A percentile compares a stretch with the other conserved stretches of the same genome.
Evolutionary conservation across 2,888 invertebrate genomes (phyloP).

Genomic region (Thysanoteuthis rhombus): DNA sequence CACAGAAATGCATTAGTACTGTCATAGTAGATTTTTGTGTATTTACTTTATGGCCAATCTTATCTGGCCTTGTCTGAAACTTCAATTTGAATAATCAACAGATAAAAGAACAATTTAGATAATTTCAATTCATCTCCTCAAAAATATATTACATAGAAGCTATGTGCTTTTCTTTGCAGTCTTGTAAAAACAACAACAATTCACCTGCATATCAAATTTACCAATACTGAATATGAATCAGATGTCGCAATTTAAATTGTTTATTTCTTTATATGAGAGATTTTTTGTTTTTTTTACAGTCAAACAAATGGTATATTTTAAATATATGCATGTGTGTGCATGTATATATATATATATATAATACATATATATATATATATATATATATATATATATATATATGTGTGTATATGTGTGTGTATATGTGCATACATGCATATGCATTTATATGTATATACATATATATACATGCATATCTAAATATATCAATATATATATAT

Average conservation of each 20-base stretch:
- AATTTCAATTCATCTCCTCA: neutral
- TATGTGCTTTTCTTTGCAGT: neutral
- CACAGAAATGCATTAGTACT: neutral
- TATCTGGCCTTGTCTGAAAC: neutral
- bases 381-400: no score
- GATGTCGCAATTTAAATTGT: neutral
- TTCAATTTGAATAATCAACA: neutral
- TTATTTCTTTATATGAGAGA: no score
- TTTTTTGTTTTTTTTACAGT: no score
- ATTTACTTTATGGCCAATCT: neutral
- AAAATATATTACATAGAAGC: neutral
- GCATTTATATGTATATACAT: no score
- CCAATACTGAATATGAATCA: neutral
- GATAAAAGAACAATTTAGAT: constrained; percentile 12
- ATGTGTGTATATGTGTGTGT: no score
- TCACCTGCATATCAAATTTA: neutral
- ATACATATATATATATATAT: no score
- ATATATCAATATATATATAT: no score
- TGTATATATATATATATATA: no score
- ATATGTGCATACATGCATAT: no score
- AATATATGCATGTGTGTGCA: no score
- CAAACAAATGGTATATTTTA: no score
- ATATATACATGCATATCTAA: no score
- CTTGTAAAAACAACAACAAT: neutral
- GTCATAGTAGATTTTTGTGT: neutral